phyloP scores from a whole-genome alignment of 1,140 invertebrate genomes.

The Antheraea mylitta region DNA sequence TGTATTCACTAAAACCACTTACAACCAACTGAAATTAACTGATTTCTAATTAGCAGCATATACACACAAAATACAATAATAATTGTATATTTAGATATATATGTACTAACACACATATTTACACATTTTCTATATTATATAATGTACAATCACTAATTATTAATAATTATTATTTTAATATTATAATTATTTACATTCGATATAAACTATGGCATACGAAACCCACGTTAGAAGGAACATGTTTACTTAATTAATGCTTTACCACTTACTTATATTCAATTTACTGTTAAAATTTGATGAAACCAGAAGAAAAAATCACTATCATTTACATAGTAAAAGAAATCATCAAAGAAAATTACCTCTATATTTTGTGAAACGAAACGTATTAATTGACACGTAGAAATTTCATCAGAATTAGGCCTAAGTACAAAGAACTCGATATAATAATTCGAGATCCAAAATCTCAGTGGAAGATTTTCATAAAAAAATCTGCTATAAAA shows the following conservation, averaged over 20 bases:
- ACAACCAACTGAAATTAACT: neutral
- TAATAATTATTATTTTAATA: slow-evolving; percentile 10
- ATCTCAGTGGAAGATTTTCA: too few relatives aligned
- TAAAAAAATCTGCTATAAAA: too few relatives aligned
- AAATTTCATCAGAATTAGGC: too few relatives aligned
- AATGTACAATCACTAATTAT: slow-evolving; percentile 32
- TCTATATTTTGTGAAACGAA: too few relatives aligned
- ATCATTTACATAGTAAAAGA: too few relatives aligned
- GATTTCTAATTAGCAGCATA: neutral
- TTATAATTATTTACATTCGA: slow-evolving; percentile 20
- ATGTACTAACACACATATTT: slow-evolving; percentile 52
- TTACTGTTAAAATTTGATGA: too few relatives aligned
- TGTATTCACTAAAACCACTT: neutral
- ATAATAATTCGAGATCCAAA: too few relatives aligned
- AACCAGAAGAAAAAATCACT: too few relatives aligned
- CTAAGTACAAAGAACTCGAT: too few relatives aligned
- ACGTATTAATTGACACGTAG: too few relatives aligned
- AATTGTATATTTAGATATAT: neutral
- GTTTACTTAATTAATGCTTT: slow-evolving; percentile 18
- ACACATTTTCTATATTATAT: slow-evolving; percentile 35
- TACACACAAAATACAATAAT: slow-evolving; percentile 34
- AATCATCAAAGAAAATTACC: too few relatives aligned
- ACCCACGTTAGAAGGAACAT: slow-evolving; percentile 36
- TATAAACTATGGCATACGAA: slow-evolving; percentile 34
- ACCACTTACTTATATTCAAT: neutral